Conservation (phyloP, 2,888 invertebrate species). For the Prosopocoilus inquinatus region DNA sequence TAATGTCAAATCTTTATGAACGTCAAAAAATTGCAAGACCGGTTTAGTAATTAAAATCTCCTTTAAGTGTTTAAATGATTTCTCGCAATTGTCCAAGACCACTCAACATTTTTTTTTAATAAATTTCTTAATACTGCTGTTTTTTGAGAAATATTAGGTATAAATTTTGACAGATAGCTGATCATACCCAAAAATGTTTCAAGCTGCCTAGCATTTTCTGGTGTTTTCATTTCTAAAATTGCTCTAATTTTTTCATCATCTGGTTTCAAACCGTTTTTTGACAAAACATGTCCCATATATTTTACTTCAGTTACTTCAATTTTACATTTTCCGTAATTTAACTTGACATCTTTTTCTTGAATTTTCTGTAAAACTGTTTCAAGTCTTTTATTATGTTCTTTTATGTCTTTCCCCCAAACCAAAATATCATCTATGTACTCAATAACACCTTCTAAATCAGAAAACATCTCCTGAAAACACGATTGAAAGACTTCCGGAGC, state of each 20-base stretch:
- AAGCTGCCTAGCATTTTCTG: constrained; percentile 17
- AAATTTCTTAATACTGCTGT: constrained; percentile 19
- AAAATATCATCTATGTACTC: constrained; percentile 8
- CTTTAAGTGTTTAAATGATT: no score
- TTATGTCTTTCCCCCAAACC: constrained; percentile 1
- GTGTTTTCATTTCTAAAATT: constrained; percentile 15
- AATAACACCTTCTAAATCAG: background rate
- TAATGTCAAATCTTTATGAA: constrained; percentile 11
- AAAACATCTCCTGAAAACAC: background rate
- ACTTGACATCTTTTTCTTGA: constrained; percentile 13
- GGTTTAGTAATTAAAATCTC: no score
- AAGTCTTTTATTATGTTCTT: constrained; percentile 19
- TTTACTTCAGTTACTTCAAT: constrained; percentile 18
- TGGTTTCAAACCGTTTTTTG: constrained; percentile 4
- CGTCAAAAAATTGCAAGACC: constrained; percentile 1
- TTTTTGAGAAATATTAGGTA: constrained; percentile 21
- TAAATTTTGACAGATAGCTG: constrained; percentile 22
- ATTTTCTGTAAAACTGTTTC: constrained; percentile 19
- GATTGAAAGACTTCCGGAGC: constrained; percentile 4
- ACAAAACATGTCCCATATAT: constrained; percentile 20
- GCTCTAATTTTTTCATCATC: constrained; percentile 20
- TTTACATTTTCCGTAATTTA: constrained; percentile 24
- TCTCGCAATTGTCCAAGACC: no score
- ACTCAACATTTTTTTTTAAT: constrained; percentile 7
- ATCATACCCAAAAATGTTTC: constrained; percentile 26